These are phyloP conservation scores for Gasterosteus aculeatus DNA, from an alignment of 2,113 vertebrate genomes.

Conservation along the genomic window DNA sequence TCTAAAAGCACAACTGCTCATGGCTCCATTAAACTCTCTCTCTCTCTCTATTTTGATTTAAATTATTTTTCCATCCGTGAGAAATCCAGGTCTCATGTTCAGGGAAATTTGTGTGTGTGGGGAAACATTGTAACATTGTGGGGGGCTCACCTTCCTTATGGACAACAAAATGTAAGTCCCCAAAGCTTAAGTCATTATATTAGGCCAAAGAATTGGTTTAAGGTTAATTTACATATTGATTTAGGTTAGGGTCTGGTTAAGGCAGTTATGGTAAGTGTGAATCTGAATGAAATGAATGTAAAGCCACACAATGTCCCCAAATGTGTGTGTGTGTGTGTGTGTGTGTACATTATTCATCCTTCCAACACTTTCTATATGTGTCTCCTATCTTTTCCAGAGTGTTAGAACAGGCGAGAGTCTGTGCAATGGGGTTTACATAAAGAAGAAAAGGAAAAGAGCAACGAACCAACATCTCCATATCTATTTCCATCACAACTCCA, in stretches of 20 bases:
- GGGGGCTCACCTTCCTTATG: background rate
- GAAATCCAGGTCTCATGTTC: slow-evolving; percentile 54
- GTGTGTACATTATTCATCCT: background rate
- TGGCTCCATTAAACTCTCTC: slow-evolving; percentile 22
- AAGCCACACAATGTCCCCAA: background rate
- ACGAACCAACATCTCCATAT: slow-evolving; percentile 23
- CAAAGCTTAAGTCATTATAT: background rate
- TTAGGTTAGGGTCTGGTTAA: background rate
- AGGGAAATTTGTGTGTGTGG: slow-evolving; percentile 31
- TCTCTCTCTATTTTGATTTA: background rate
- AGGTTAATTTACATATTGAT: background rate
- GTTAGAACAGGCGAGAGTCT: slow-evolving; percentile 44
- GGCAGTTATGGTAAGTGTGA: no score
- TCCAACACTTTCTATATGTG: slow-evolving; percentile 2
- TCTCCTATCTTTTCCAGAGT: slow-evolving; percentile 44
- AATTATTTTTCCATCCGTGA: slow-evolving; percentile 41
- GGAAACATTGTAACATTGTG: background rate
- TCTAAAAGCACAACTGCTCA: slow-evolving; percentile 61
- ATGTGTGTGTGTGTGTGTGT: background rate
- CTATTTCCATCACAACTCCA: slow-evolving; percentile 6
- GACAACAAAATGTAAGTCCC: background rate
- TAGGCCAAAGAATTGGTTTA: background rate
- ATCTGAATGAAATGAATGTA: background rate
- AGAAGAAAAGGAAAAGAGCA: slow-evolving; percentile 34
- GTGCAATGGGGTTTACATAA: slow-evolving; percentile 54